These are phyloP conservation scores for Arrhamphus sclerolepis DNA, from an alignment of 2,797 vertebrate species.

Conservation along the genomic window DNA sequence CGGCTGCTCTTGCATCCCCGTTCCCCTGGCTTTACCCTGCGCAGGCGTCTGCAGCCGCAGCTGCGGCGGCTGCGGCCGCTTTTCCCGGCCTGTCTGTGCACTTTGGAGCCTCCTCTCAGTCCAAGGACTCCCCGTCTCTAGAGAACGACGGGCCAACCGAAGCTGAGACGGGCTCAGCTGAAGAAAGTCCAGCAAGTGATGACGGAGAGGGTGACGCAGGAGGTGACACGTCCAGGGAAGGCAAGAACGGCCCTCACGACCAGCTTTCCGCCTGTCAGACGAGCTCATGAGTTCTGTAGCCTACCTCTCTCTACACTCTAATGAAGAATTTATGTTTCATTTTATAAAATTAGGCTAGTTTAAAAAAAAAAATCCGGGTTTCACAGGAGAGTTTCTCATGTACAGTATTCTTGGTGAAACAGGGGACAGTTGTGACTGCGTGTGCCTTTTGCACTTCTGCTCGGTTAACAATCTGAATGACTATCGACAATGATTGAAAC, in stretches of 20 bases:
- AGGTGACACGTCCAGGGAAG: slow-evolving; percentile 55
- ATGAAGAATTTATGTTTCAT: slow-evolving; percentile 55
- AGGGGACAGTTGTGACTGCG: slow-evolving; percentile 72
- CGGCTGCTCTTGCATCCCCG: slow-evolving; percentile 75
- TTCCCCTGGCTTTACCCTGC: slow-evolving; percentile 90
- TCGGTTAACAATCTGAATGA: slow-evolving; percentile 73
- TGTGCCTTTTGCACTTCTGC: slow-evolving; percentile 84
- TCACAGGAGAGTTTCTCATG: slow-evolving; percentile 59
- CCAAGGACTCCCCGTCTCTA: slow-evolving; percentile 66
- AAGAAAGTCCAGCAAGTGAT: slow-evolving; percentile 69
- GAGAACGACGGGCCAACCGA: slow-evolving; percentile 68
- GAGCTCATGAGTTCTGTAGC: slow-evolving; percentile 64
- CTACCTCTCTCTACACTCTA: slow-evolving; percentile 51
- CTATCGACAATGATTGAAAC: slow-evolving; percentile 78
- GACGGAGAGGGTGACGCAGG: slow-evolving; percentile 62
- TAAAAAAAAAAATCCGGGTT: slow-evolving; percentile 63
- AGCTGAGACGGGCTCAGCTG: slow-evolving; percentile 67
- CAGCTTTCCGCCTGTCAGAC: slow-evolving; percentile 64
- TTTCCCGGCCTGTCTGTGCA: slow-evolving; percentile 86
- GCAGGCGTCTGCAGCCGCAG: slow-evolving; percentile 79
- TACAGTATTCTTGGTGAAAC: slow-evolving; percentile 54
- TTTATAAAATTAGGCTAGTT: slow-evolving; percentile 39
- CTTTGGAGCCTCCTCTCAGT: slow-evolving; percentile 63
- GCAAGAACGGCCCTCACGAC: slow-evolving; percentile 53
- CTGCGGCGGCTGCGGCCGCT: slow-evolving; percentile 70